These are phyloP conservation scores for Taxidea taxus DNA, from an alignment of 2,113 vertebrate genomes.

Conservation along the genomic window DNA sequence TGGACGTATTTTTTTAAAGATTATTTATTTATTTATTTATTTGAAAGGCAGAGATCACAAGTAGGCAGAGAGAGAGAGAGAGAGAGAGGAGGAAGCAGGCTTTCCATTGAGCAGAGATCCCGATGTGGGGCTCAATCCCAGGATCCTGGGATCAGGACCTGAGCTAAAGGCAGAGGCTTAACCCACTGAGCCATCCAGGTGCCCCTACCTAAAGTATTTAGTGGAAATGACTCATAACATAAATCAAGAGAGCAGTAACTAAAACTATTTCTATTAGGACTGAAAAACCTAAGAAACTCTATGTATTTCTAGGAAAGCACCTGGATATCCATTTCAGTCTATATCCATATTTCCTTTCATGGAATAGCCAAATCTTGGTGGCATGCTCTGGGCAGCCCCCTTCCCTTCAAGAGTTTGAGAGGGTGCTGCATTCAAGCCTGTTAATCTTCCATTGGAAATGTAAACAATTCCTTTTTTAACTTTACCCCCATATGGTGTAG, in stretches of 20 bases:
- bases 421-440: slow-evolving; percentile 83
- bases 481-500: slow-evolving; percentile 93
- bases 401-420: slow-evolving; percentile 93
- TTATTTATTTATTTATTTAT: no score
- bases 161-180: no score
- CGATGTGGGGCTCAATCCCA: no score
- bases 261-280: not conserved
- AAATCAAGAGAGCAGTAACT: not conserved
- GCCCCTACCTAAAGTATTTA: not conserved
- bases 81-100: no score
- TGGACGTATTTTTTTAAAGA: not conserved
- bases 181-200: no score
- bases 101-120: no score
- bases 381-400: slow-evolving; percentile 92
- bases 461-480: slow-evolving; percentile 91
- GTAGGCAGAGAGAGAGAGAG: no score
- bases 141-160: no score
- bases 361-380: slow-evolving; percentile 95
- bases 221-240: not conserved
- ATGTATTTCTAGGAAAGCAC: slow-evolving; percentile 73
- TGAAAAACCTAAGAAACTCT: not conserved
- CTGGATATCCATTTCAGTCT: slow-evolving; percentile 96
- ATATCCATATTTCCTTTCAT: slow-evolving; percentile 95
- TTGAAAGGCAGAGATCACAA: no score
- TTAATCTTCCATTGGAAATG: slow-evolving; percentile 92